Evolutionary conservation across 1,140 invertebrate species (phyloP).

Genomic region (Drosophila repleta): DNA sequence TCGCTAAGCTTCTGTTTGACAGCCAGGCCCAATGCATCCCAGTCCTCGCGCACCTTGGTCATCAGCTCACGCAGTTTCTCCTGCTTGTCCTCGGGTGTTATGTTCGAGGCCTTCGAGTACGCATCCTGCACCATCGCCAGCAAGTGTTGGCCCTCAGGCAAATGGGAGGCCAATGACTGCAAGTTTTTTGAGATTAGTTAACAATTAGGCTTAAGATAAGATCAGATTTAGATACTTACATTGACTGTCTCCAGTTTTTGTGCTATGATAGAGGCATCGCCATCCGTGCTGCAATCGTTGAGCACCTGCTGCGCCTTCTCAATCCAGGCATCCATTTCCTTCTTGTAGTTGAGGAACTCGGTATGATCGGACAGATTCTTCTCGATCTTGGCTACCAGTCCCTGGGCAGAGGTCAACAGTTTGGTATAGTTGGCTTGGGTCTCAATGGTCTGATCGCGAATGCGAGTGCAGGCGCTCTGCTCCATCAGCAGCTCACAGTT

Average conservation of each 20-base stretch:
- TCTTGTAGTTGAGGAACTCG: constrained; percentile 93
- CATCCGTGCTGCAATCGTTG: constrained; percentile 92
- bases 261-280: constrained; percentile 90
- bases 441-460: constrained; percentile 93
- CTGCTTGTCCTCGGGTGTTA: constrained; percentile 91
- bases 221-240: constrained; percentile 74
- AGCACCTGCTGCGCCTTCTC: constrained; percentile 90
- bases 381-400: constrained; percentile 92
- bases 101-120: constrained; percentile 93
- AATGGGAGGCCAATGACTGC: constrained; percentile 88
- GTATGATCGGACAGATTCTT: constrained; percentile 95
- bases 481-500: constrained; percentile 94
- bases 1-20: constrained; percentile 91
- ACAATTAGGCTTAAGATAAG: neutral
- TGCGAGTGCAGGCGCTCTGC: constrained; percentile 91
- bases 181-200: constrained; percentile 24
- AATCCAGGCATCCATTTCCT: constrained; percentile 92
- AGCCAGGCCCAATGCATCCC: constrained; percentile 93
- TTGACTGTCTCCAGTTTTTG: constrained; percentile 93
- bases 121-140: constrained; percentile 91
- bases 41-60: constrained; percentile 89
- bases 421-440: constrained; percentile 92
- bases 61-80: constrained; percentile 90
- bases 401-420: constrained; percentile 90
- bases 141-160: constrained; percentile 94